Evolutionary conservation across 1,140 invertebrate species (phyloP), one percentile per base, ranked within the genome.

Genomic region (Grapholita molesta): DNA sequence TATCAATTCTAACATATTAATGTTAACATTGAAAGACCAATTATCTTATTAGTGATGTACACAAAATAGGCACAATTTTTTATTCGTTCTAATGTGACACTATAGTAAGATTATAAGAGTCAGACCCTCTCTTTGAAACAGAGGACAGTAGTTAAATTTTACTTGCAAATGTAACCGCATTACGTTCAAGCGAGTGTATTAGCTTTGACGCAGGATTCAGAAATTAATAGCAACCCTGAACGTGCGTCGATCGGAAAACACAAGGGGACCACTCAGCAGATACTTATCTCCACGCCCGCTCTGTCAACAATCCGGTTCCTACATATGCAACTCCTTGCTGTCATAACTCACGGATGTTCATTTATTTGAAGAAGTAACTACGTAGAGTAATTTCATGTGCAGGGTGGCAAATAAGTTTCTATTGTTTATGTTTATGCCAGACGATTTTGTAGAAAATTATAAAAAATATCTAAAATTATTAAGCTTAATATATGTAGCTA

Each of bases 111-210:
- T 61, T 61, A 28, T 61, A 61, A 61, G 24, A 57, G 7, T 61
- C 55, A 25, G 55, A 30, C 55, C 55, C 55, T 61, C 55, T 61
- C 55, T 61, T 61, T 61, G 55, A 32, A 30, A 61, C 55, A 28
- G 55, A 30, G n/a, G 55, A 61, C 30, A 61, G 55, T 61, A 61
- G 61, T 70, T n/a, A 70, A 75, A 86, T 88, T 85, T 84, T 74
- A 85, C 85, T 90, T 89, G 88, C 86, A 87, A 90, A 90, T 90
- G 89, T 77, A 87, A 88, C 86, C 82, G 84, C 85, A 88, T 89
- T 88, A 87, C 76, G 86, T 86, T 86, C 83, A 84, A 86, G 80
- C 73, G 73, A 74, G 72, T 74, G 76, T 85, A 85, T 84, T 81
- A 83, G 80, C 85, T 86, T 82, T 82, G 84, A 81, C 84, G 88